Evolutionary conservation across 1,140 invertebrate genomes (phyloP).

Genomic region (Drosophila eugracilis): DNA sequence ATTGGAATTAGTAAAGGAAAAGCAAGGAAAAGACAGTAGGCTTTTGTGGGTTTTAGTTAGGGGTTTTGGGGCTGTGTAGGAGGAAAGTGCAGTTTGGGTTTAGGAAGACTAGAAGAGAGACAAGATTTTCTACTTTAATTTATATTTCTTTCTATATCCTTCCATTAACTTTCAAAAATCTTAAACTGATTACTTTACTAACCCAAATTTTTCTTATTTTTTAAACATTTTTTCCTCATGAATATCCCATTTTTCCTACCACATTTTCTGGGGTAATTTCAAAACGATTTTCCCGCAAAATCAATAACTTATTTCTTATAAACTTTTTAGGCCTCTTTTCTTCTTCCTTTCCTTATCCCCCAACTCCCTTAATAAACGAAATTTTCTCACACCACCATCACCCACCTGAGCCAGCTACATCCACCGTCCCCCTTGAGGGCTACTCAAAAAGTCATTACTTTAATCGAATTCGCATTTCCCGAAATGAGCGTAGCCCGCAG

Average conservation of each 20-base stretch:
- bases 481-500: constrained; percentile 56
- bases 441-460: constrained; percentile 77
- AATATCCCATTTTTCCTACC: not conserved
- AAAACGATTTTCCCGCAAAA: constrained; percentile 21
- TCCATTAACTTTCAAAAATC: too few relatives aligned
- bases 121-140: too few relatives aligned
- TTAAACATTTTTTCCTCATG: not conserved
- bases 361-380: not conserved
- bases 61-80: too few relatives aligned
- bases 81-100: not conserved
- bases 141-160: too few relatives aligned
- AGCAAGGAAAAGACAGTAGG: constrained; percentile 11
- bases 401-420: not conserved
- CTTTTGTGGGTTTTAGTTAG: constrained; percentile 11
- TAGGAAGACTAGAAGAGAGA: too few relatives aligned
- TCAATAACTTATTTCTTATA: constrained; percentile 11
- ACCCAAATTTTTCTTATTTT: too few relatives aligned
- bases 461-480: constrained; percentile 79
- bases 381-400: too few relatives aligned
- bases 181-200: too few relatives aligned
- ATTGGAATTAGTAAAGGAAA: constrained; percentile 34
- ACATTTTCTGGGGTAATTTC: constrained; percentile 13
- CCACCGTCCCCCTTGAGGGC: constrained; percentile 1
- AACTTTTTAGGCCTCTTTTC: constrained; percentile 32
- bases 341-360: not conserved